These are phyloP conservation scores for Scaptodrosophila latifasciaeformis DNA, from an alignment of 2,888 invertebrate genomes.

Conservation along the genomic window DNA sequence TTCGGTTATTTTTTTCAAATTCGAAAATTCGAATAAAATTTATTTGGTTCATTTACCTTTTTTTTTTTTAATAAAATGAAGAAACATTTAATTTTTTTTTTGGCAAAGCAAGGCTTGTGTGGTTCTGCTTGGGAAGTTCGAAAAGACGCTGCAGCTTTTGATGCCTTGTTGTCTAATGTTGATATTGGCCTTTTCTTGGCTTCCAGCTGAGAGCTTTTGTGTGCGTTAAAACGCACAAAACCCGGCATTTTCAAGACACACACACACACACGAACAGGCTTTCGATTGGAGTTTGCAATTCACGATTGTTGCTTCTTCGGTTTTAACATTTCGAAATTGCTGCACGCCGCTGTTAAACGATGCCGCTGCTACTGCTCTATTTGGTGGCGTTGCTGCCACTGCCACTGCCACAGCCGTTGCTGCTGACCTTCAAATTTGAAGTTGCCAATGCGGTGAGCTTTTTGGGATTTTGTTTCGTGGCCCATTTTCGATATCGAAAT, in stretches of 20 bases:
- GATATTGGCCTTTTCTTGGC: too few relatives aligned
- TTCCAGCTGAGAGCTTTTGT: too few relatives aligned
- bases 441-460: conserved; percentile 36
- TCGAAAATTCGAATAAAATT: conserved; percentile 25
- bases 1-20: conserved; percentile 23
- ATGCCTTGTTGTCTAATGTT: too few relatives aligned
- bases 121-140: conserved; percentile 42
- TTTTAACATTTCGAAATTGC: not conserved
- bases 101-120: too few relatives aligned
- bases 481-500: conserved; percentile 46
- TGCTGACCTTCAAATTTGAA: conserved; percentile 36
- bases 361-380: too few relatives aligned
- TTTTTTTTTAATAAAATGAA: too few relatives aligned
- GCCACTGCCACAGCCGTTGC: conserved; percentile 2
- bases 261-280: conserved; percentile 21
- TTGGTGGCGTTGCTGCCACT: not conserved
- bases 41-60: too few relatives aligned
- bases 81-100: too few relatives aligned
- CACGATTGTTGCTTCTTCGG: conserved; percentile 36
- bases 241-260: conserved; percentile 15
- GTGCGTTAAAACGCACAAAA: too few relatives aligned
- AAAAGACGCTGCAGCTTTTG: conserved; percentile 48
- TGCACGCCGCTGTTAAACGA: too few relatives aligned
- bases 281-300: conserved; percentile 41
- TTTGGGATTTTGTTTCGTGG: conserved; percentile 3